Conservation (phyloP, 1,140 invertebrate species). For the Tetramorium parvispinum region DNA sequence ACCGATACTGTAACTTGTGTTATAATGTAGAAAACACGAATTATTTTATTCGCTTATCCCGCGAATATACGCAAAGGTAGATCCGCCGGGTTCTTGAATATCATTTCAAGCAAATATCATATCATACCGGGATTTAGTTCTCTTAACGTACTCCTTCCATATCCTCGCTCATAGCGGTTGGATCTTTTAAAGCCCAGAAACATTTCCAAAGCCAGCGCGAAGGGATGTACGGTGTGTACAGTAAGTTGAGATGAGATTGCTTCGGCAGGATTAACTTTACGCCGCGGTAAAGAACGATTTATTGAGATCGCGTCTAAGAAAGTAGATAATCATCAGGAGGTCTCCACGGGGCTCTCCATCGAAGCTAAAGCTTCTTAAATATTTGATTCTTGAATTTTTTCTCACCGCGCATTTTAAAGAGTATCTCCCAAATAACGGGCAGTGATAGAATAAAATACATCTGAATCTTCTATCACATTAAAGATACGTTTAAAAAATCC, state of each 20-base stretch:
- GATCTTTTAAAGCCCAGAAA: not conserved
- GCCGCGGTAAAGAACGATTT: constrained; percentile 23
- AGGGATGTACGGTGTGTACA: not conserved
- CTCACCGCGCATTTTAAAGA: not conserved
- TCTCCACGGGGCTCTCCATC: not conserved
- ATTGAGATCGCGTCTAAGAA: constrained; percentile 38
- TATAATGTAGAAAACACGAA: not conserved
- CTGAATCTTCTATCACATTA: not conserved
- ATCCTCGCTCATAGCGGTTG: not conserved
- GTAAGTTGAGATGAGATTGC: constrained; percentile 38
- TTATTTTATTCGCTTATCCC: not conserved
- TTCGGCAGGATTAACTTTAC: constrained; percentile 42
- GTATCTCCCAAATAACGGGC: not conserved
- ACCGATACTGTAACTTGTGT: not conserved
- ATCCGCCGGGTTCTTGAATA: not conserved
- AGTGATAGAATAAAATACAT: not conserved
- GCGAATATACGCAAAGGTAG: not conserved
- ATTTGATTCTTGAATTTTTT: not conserved
- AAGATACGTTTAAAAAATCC: not conserved
- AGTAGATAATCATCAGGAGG: constrained; percentile 9
- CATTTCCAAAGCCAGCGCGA: not conserved
- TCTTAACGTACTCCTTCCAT: not conserved
- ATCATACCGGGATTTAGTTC: constrained; percentile 19
- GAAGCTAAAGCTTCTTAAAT: not conserved
- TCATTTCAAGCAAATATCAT: constrained; percentile 15